These are phyloP conservation scores for Phocoena phocoena DNA, from an alignment of 2,113 vertebrate genomes.

Conservation along the genomic window DNA sequence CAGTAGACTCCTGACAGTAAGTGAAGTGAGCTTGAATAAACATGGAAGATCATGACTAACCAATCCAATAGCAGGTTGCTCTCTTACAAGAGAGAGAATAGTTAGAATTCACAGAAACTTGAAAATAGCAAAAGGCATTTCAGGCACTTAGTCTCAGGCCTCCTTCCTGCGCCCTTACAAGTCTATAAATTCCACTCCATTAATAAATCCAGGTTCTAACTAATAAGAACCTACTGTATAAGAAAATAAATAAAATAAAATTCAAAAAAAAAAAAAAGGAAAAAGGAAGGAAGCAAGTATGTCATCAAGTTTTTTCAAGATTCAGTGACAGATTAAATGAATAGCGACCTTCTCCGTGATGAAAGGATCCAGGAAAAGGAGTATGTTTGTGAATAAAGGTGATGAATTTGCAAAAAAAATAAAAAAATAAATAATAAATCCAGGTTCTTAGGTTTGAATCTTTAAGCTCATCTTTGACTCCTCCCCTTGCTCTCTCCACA, in stretches of 20 bases:
- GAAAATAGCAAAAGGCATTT: not conserved
- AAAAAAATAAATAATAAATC: no score
- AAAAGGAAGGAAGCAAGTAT: not conserved
- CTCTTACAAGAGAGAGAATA: not conserved
- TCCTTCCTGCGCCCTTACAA: not conserved
- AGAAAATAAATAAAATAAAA: no score
- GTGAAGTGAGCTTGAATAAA: constrained; percentile 38
- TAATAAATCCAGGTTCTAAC: not conserved
- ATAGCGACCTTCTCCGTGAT: not conserved
- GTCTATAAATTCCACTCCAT: not conserved
- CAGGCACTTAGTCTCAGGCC: not conserved
- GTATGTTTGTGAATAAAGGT: not conserved
- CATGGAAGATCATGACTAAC: not conserved
- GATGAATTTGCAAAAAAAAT: not conserved
- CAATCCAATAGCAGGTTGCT: not conserved
- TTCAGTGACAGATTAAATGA: not conserved
- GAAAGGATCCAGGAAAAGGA: not conserved
- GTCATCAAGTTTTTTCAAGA: not conserved
- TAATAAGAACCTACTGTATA: no score
- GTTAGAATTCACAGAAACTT: not conserved
- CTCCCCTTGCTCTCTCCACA: not conserved
- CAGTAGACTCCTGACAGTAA: constrained; percentile 31
- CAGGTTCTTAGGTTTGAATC: not conserved
- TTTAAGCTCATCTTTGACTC: not conserved
- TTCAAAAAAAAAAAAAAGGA: not conserved